A percentile compares a stretch with the other conserved stretches of the same genome.
These are phyloP conservation scores for Campopleginae sp. DNA, from an alignment of 2,888 invertebrate genomes.

Conservation along the genomic window DNA sequence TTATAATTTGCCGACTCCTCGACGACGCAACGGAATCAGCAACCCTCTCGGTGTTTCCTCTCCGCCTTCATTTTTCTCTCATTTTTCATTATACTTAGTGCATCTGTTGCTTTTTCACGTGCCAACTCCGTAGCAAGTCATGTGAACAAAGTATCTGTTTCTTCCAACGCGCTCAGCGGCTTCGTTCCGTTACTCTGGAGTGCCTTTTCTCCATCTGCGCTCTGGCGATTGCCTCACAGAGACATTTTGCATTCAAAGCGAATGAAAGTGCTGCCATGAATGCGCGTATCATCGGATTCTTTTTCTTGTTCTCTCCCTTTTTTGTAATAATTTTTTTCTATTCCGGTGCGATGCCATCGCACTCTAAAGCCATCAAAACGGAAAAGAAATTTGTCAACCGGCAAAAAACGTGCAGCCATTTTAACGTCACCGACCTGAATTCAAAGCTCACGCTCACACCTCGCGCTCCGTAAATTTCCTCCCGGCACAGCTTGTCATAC, in stretches of 20 bases:
- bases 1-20: not conserved
- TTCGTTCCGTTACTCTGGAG: not conserved
- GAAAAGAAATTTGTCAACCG: constrained; percentile 10
- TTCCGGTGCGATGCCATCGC: constrained; percentile 3
- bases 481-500: constrained; percentile 17
- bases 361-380: constrained; percentile 1
- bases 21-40: constrained; percentile 3
- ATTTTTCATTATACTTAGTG: not conserved
- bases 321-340: constrained; percentile 8
- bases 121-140: not conserved
- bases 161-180: constrained; percentile 12
- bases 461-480: not conserved
- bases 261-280: constrained; percentile 32
- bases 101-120: constrained; percentile 13
- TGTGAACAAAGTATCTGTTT: constrained; percentile 13
- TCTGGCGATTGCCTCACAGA: constrained; percentile 22
- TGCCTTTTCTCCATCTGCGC: constrained; percentile 23
- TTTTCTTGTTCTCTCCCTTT: not conserved
- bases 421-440: constrained; percentile 45
- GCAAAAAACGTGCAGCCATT: constrained; percentile 12
- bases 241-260: constrained; percentile 30
- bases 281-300: constrained; percentile 33
- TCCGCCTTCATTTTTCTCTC: not conserved
- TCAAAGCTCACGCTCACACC: constrained; percentile 5
- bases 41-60: not conserved